Evolutionary conservation across 2,797 vertebrate species (phyloP), one percentile per base, ranked within the genome.

Genomic region (Chromobotia macracanthus): DNA sequence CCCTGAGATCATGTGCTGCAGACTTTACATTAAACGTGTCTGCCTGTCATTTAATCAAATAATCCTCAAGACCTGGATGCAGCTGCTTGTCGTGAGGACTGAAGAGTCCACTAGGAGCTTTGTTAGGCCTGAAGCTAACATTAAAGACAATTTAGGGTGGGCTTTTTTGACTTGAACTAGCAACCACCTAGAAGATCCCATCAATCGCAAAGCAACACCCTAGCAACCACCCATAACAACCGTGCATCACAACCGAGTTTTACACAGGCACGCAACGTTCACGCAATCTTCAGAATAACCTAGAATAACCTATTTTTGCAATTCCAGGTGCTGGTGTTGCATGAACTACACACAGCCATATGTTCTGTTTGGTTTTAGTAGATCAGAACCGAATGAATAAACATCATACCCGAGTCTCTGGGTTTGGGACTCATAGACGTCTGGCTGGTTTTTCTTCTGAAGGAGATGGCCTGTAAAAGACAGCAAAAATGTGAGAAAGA

Each of bases 371-470:
- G 38, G 38, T 60, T 25, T 16, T 25, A 25, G 12, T 16, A 13
- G 25, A 41, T 23, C 25, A 31, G 28, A 44, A 31, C 12, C 21
- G 11, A 31, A 1, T 0, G 0, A 66, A 75, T 15, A 3, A 11
- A 58, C 18, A 67, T 21, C 35, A 12, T 94, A 98, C 97, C 97
- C 95, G 95, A 90, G 83, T 93, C 94, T 91, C 95, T 97, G 18
- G 93, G 92, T 87, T 95, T 94, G 18, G 93, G 80, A 79, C 87
- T 93, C 89, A 91, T 92, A 77, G 95, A 92, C 1, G 90, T 87
- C 72, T 97, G 96, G n/a, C 92, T 94, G 83, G 95, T 94, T n/a
- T 89, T 88, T 81, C 92, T 93, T 80, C 94, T 92, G 86, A 96
- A 96, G 82, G 94, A 89, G 86, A 94, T 93, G 35, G 94, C 91